phyloP scores from a whole-genome alignment of 1,140 invertebrate genomes.

The Caenorhabditis latens region DNA sequence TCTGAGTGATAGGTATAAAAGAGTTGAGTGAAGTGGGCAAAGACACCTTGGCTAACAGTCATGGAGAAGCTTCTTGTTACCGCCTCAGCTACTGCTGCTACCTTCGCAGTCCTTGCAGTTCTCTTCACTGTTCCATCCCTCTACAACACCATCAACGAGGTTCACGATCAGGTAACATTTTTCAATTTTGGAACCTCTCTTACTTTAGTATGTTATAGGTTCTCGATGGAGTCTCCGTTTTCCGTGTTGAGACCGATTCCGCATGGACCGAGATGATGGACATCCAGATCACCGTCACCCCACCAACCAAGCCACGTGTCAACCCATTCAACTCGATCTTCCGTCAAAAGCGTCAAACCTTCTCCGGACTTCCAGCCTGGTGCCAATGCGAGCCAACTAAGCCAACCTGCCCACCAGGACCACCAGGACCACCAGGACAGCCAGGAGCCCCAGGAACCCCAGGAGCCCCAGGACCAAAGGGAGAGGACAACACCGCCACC shows the following conservation, averaged over 20 bases:
- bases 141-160: conserved; percentile 68
- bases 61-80: conserved; percentile 51
- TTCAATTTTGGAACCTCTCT: not conserved
- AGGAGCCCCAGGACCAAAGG: conserved; percentile 65
- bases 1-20: conserved; percentile 40
- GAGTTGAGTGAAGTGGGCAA: not conserved
- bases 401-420: conserved; percentile 67
- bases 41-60: conserved; percentile 35
- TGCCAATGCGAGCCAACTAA: conserved; percentile 67
- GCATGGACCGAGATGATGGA: conserved; percentile 71
- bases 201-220: conserved; percentile 2
- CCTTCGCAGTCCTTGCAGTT: conserved; percentile 50
- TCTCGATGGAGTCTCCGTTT: conserved; percentile 67
- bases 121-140: conserved; percentile 58
- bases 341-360: conserved; percentile 65
- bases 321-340: conserved; percentile 68
- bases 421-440: conserved; percentile 68
- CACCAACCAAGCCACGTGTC: conserved; percentile 64
- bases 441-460: conserved; percentile 62
- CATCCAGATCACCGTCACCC: conserved; percentile 68
- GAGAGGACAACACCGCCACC: conserved; percentile 64
- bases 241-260: conserved; percentile 69
- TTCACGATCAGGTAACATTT: conserved; percentile 68
- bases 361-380: conserved; percentile 59
- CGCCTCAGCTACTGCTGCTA: conserved; percentile 17